Evolutionary conservation across 1,140 invertebrate species (phyloP), one percentile per base, ranked within the genome.

Genomic region (Papilio aristodemus): DNA sequence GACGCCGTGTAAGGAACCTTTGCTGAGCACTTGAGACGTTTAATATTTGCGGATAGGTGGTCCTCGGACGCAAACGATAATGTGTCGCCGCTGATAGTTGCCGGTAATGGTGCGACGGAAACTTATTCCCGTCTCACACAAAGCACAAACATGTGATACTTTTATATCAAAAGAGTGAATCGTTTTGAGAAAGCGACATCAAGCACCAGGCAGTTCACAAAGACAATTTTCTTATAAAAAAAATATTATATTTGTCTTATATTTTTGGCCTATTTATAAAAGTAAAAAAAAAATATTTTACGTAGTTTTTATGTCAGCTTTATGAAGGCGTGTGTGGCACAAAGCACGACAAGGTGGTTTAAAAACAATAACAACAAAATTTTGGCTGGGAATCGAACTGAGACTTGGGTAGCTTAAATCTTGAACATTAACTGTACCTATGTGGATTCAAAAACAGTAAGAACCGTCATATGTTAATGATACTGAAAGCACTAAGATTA

Each of bases 11-110:
- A 57, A 59, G 58, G 37, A 36, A 27, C 38, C 37, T 67, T 57
- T 27, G 37, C 37, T 22, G 27, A 22, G 22, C 63, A 54, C 38
- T 59, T 36, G 37, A 66, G 69, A 66, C 62, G 50, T 36, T 69
- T 64, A 67, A 71, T 71, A 71, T 71, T 71, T 71, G 69, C 69
- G 59, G 59, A 71, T 58, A 67, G 59, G 62, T 67, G 69, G 62
- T 71, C 43, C 7, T 41, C 46, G 63, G 58, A 71, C 43, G 43
- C 17, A 46, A 46, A 46, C 43, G 43, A 46, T 14, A 46, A 46
- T 46, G 43, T 46, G 43, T 17, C 43, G 43, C 43, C 43, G 43
- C 14, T 17, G 43, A 46, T 46, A 46, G 43, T 46, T 46, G 14
- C 43, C 43, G 14, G 43, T 46, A 46, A 46, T 46, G 43, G 17